These are phyloP conservation scores for Anoplolepis gracilipes DNA, from an alignment of 1,140 invertebrate genomes.

Conservation along the genomic window DNA sequence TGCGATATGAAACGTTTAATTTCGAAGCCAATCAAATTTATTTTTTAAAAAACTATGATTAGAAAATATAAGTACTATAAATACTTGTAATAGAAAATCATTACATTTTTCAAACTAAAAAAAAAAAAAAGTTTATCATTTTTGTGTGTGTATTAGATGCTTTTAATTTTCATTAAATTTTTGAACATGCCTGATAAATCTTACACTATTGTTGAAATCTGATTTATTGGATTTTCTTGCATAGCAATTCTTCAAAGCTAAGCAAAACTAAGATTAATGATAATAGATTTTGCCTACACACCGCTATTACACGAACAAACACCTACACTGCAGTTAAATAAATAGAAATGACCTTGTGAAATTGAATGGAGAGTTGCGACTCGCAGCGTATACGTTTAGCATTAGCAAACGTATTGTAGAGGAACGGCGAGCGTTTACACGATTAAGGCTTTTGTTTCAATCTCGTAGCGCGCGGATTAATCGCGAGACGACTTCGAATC, in stretches of 20 bases:
- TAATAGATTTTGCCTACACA: background rate
- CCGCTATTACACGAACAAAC: background rate
- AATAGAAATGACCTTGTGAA: conserved; percentile 39
- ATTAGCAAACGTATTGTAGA: conserved; percentile 27
- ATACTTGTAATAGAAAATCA: too few species aligned
- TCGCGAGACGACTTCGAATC: background rate
- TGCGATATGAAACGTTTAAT: too few species aligned
- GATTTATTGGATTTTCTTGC: background rate
- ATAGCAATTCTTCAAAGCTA: too few species aligned
- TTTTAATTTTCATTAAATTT: too few species aligned
- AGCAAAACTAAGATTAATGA: background rate
- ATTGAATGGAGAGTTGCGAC: background rate
- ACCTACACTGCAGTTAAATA: background rate
- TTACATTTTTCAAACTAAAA: too few species aligned
- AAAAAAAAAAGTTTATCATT: too few species aligned
- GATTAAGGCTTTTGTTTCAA: conserved; percentile 51
- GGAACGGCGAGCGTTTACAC: conserved; percentile 28
- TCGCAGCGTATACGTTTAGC: background rate
- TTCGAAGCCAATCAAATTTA: too few species aligned
- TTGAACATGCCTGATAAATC: background rate
- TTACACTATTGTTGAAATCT: background rate
- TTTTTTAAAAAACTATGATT: too few species aligned
- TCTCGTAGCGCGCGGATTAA: background rate
- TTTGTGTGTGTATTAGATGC: too few species aligned
- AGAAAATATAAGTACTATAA: too few species aligned